These are phyloP conservation scores for Trachymyrmex cornetzi DNA, from an alignment of 1,140 invertebrate genomes.

Conservation along the genomic window DNA sequence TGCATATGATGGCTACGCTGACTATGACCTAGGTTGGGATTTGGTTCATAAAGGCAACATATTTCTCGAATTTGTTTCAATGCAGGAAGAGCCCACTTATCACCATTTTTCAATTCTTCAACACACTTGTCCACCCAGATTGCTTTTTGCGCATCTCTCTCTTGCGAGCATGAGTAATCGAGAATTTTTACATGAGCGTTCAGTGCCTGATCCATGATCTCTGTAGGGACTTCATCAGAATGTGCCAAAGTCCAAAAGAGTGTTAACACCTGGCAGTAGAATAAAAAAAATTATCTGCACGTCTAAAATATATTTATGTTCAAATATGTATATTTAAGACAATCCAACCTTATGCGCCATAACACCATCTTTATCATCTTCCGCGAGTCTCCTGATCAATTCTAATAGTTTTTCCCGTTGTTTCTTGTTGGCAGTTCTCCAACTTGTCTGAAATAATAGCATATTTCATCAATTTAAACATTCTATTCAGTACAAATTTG, in stretches of 20 bases:
- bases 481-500: background rate
- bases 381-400: slow-evolving; percentile 96
- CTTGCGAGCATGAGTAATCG: slow-evolving; percentile 98
- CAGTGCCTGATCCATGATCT: slow-evolving; percentile 99
- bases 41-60: slow-evolving; percentile 96
- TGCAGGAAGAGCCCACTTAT: slow-evolving; percentile 97
- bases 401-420: slow-evolving; percentile 98
- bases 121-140: slow-evolving; percentile 98
- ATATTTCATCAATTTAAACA: slow-evolving; percentile 29
- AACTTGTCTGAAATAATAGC: slow-evolving; percentile 91
- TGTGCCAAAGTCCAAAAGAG: slow-evolving; percentile 99
- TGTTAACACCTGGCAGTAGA: slow-evolving; percentile 92
- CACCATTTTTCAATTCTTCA: slow-evolving; percentile 95
- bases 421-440: slow-evolving; percentile 98
- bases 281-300: slow-evolving; percentile 29
- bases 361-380: slow-evolving; percentile 99
- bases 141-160: slow-evolving; percentile 98
- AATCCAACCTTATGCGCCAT: slow-evolving; percentile 97
- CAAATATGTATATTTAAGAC: background rate
- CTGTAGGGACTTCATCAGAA: slow-evolving; percentile 97
- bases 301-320: background rate
- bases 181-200: slow-evolving; percentile 98
- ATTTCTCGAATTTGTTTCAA: slow-evolving; percentile 98
- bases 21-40: slow-evolving; percentile 89
- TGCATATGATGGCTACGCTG: slow-evolving; percentile 89